These are phyloP conservation scores for Troides oblongomaculatus DNA, from an alignment of 2,888 invertebrate species.

Conservation along the genomic window DNA sequence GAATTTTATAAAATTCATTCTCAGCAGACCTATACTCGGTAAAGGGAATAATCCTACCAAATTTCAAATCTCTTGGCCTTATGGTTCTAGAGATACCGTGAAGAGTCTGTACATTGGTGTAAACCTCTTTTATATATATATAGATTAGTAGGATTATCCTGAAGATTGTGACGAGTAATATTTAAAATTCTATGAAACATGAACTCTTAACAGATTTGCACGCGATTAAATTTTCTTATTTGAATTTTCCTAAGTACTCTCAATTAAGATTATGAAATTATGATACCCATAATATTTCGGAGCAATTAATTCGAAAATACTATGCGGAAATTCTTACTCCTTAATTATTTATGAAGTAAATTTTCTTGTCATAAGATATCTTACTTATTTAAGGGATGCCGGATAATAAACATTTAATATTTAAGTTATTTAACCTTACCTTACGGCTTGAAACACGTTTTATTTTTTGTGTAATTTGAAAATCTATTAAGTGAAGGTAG, in stretches of 20 bases:
- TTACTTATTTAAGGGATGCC: slow-evolving; percentile 38
- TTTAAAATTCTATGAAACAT: background rate
- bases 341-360: slow-evolving; percentile 60
- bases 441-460: background rate
- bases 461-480: background rate
- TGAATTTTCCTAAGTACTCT: slow-evolving; percentile 66
- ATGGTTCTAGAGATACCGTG: too few species aligned
- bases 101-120: too few species aligned
- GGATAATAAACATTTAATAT: slow-evolving; percentile 35
- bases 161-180: background rate
- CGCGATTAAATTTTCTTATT: slow-evolving; percentile 73
- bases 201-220: slow-evolving; percentile 51
- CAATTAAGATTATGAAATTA: slow-evolving; percentile 77
- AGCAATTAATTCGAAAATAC: slow-evolving; percentile 74
- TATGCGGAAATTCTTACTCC: slow-evolving; percentile 52
- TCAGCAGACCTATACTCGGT: too few species aligned
- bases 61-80: too few species aligned
- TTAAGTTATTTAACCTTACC: slow-evolving; percentile 33
- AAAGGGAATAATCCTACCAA: too few species aligned
- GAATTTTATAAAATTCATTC: too few species aligned
- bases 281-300: slow-evolving; percentile 73
- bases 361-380: slow-evolving; percentile 47
- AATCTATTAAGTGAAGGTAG: slow-evolving; percentile 1
- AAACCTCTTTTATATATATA: background rate
- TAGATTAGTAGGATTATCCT: background rate